Conservation (phyloP, 2,888 invertebrate species). For the Lypha dubia region DNA sequence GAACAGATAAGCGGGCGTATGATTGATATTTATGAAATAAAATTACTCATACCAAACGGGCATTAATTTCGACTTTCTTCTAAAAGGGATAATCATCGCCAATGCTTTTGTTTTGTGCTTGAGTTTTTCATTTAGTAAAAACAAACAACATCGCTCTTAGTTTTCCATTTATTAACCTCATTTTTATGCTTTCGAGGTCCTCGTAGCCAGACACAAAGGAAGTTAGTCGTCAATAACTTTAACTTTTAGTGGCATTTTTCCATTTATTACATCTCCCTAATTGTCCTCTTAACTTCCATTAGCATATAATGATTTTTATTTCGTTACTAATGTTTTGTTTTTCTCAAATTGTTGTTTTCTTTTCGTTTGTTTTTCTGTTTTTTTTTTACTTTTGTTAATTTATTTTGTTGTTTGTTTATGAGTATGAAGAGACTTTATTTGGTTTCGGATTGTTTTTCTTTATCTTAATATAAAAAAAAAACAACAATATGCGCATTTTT, state of each 20-base stretch:
- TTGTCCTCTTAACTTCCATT: neutral
- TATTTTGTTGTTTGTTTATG: neutral
- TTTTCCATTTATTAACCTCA: neutral
- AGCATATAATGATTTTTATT: neutral
- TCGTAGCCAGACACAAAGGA: neutral
- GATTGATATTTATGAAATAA: neutral
- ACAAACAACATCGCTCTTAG: neutral
- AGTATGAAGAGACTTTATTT: neutral
- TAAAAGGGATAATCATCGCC: no score
- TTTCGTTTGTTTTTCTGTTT: neutral
- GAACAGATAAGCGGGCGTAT: neutral
- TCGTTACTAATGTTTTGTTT: conserved; percentile 11
- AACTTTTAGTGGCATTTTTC: neutral
- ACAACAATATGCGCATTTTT: neutral
- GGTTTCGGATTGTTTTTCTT: neutral
- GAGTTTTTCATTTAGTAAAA: no score
- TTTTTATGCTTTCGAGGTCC: neutral
- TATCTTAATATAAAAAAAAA: neutral
- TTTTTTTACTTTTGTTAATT: neutral
- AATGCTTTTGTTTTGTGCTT: no score
- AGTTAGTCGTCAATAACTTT: neutral
- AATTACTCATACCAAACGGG: neutral
- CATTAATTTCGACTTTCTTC: no score
- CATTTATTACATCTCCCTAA: neutral
- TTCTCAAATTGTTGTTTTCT: neutral